Evolutionary conservation across 2,113 vertebrate genomes (phyloP), one percentile per base, ranked within the genome.

Genomic region (Piaya cayana): DNA sequence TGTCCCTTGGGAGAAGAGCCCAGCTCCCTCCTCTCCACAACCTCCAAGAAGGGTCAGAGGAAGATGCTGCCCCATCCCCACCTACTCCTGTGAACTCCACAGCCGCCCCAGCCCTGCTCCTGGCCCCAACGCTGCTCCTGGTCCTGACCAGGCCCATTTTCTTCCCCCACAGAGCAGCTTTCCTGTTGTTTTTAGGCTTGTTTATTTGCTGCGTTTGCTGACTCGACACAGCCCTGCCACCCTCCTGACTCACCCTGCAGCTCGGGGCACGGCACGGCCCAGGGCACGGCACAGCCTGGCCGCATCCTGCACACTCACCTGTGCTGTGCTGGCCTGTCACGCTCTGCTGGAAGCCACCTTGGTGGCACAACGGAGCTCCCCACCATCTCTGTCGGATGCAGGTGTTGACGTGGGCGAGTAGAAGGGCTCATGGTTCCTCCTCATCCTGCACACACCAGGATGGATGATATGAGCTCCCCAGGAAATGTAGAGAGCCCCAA

Each of bases 161-260:
- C 45, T 14, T 16, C 4, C 67, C 78, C 37, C 12, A 6, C 0
- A 8, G 45, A 88, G 74, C 64, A 49, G 82, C 84, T 87, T 89
- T 60, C 37, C 74, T 90, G 75, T 59, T 94, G 76, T 32, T 92
- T 95, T 82, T 62, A 82, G 75, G 70, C 93, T 80, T 86, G 92
- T 92, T 93, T 95, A 91, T 84, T 95, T 84, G 91, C 74, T 86
- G 74, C 47, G 1, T 88, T 68, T 90, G 93, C 95, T 91, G 94
- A 94, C 75, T 94, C 50, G 82, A 89, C 82, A 16, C 77, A 80
- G 84, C 79, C 50, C 53, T 47, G 82, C 45, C 75, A 58, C 90
- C 92, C 52, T 20, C 65, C 80, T 97, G 96, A 97, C 95, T 97
- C 97, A 97, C 67, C 82, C 58, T 11, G 2, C 70, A 58, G 90